Evolutionary conservation across 23 tunicate species (phyloP).

Genomic region (Styela clava): DNA sequence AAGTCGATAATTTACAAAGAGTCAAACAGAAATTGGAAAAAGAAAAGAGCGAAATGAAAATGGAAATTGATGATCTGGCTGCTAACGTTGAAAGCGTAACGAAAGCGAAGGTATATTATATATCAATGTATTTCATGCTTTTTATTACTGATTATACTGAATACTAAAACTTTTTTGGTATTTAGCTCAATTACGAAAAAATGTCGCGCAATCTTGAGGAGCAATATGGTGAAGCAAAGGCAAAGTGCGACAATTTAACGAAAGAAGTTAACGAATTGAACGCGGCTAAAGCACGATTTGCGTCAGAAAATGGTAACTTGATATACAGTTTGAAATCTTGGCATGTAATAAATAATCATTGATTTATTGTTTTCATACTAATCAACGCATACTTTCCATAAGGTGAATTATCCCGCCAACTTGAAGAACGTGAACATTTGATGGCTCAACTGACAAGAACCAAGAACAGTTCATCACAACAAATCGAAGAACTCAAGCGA

Average conservation of each 20-base stretch:
- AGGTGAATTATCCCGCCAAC: slow-evolving; percentile 38
- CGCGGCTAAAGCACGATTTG: slow-evolving; percentile 45
- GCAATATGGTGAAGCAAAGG: slow-evolving; percentile 62
- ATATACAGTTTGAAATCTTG: background rate
- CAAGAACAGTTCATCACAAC: slow-evolving; percentile 55
- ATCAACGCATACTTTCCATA: background rate
- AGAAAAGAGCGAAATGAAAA: slow-evolving; percentile 37
- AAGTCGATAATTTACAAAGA: slow-evolving; percentile 35
- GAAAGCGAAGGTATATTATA: slow-evolving; percentile 11
- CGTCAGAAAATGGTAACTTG: slow-evolving; percentile 46
- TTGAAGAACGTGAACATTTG: slow-evolving; percentile 89
- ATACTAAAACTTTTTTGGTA: background rate
- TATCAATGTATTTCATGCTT: background rate
- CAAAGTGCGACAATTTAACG: slow-evolving; percentile 79
- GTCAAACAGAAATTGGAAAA: slow-evolving; percentile 36
- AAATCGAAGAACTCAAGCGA: slow-evolving; percentile 85
- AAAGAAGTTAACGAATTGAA: slow-evolving; percentile 74
- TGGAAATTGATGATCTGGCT: slow-evolving; percentile 35
- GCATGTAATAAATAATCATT: background rate
- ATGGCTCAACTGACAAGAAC: slow-evolving; percentile 59
- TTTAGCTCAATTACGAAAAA: slow-evolving; percentile 72
- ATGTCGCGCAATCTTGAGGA: slow-evolving; percentile 86
- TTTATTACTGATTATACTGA: too few species aligned
- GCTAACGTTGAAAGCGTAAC: slow-evolving; percentile 33
- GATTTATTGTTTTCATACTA: background rate